Evolutionary conservation across 2,113 vertebrate genomes (phyloP).

Genomic region (Antechinus flavipes): DNA sequence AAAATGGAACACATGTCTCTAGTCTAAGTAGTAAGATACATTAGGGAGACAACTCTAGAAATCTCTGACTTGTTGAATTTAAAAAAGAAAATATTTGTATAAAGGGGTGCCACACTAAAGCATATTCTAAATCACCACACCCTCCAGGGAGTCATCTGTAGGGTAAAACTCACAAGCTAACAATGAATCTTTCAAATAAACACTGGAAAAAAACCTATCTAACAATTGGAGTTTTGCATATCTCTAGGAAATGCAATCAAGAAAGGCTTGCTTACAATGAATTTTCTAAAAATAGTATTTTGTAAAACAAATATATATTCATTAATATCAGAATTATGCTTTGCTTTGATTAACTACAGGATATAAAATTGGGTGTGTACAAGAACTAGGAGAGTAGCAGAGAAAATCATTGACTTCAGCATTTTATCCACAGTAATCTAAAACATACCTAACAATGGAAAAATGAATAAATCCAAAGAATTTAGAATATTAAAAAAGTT

Average conservation of each 20-base stretch:
- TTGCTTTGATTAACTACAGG: not conserved
- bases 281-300: not conserved
- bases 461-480: not conserved
- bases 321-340: no score
- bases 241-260: not conserved
- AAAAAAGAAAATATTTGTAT: not conserved
- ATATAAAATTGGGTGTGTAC: not conserved
- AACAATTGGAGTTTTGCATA: not conserved
- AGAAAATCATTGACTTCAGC: not conserved
- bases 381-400: not conserved
- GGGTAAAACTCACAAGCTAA: not conserved
- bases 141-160: not conserved
- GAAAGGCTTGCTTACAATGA: not conserved
- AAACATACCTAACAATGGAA: not conserved
- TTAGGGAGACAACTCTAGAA: not conserved
- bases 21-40: not conserved
- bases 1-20: not conserved
- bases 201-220: not conserved
- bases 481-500: not conserved
- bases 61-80: not conserved
- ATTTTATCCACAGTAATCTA: not conserved
- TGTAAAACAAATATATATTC: not conserved
- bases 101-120: no score
- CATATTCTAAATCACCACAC: not conserved
- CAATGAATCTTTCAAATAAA: not conserved